Percentiles rank a stretch among this genome's conserved stretches.
Conservation (phyloP, 2,113 vertebrate species). For the Pomatostomus ruficeps region DNA sequence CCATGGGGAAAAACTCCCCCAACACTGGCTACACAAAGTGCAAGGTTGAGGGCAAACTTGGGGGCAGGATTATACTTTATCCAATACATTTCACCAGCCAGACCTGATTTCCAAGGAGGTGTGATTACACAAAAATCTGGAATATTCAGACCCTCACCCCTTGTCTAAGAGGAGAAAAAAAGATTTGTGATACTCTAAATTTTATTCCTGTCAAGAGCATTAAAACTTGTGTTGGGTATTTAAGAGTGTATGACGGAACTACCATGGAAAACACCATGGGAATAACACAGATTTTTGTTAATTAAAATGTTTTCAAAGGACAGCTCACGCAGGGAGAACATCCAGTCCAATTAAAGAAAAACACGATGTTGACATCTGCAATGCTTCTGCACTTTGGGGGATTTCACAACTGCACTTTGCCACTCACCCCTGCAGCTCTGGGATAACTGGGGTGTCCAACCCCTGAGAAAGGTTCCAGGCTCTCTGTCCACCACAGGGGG, state of each 20-base stretch:
- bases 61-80: neutral
- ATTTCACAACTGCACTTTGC: neutral
- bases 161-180: neutral
- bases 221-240: neutral
- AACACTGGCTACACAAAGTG: neutral
- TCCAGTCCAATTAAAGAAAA: neutral
- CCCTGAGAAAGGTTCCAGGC: neutral
- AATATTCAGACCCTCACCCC: neutral
- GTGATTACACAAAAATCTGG: accelerated
- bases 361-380: neutral
- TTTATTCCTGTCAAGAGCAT: neutral
- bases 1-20: neutral
- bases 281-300: neutral
- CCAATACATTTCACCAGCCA: neutral
- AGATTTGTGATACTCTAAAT: neutral
- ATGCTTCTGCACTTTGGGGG: neutral
- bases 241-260: neutral
- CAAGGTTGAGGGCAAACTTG: neutral
- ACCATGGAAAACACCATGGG: neutral
- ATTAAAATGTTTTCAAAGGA: neutral
- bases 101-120: neutral
- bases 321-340: neutral
- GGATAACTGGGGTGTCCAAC: accelerated
- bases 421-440: neutral
- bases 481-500: neutral